Evolutionary conservation across 1,140 invertebrate genomes (phyloP).

Genomic region (Drosophila sp.): DNA sequence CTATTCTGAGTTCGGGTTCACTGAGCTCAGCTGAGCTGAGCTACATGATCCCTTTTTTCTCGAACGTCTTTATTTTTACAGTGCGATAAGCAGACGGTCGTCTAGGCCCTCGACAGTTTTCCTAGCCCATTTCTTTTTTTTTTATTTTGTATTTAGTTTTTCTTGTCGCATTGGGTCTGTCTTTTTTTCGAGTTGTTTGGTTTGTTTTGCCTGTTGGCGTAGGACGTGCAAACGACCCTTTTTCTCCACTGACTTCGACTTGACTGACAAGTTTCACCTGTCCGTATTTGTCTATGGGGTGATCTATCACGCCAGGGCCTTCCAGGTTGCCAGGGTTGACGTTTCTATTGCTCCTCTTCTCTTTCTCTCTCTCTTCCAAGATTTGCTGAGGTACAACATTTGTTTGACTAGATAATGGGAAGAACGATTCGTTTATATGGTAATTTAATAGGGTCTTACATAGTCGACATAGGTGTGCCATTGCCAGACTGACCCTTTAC

Average conservation of each 20-base stretch:
- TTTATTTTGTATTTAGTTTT: slow-evolving; percentile 21
- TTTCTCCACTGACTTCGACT: slow-evolving; percentile 42
- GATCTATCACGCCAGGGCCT: slow-evolving; percentile 71
- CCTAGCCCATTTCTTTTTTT: slow-evolving; percentile 18
- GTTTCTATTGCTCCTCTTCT: slow-evolving; percentile 46
- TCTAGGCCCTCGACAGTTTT: slow-evolving; percentile 38
- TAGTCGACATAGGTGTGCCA: slow-evolving; percentile 41
- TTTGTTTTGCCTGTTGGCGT: slow-evolving; percentile 73
- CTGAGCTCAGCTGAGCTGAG: slow-evolving; percentile 44
- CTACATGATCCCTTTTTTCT: slow-evolving; percentile 71
- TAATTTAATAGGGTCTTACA: slow-evolving; percentile 70
- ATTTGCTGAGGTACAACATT: slow-evolving; percentile 66
- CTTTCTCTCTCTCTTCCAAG: slow-evolving; percentile 25
- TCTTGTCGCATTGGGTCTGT: slow-evolving; percentile 29
- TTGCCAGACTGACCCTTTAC: slow-evolving; percentile 56
- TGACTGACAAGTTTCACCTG: slow-evolving; percentile 83
- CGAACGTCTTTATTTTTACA: slow-evolving; percentile 72
- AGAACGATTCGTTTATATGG: slow-evolving; percentile 42
- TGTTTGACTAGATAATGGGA: slow-evolving; percentile 78
- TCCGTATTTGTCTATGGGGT: slow-evolving; percentile 80
- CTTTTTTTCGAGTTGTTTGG: slow-evolving; percentile 41
- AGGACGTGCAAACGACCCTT: slow-evolving; percentile 71
- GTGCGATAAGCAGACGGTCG: slow-evolving; percentile 62
- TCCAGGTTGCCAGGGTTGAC: slow-evolving; percentile 40
- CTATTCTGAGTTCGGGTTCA: slow-evolving; percentile 69